phyloP scores from a whole-genome alignment of 2,888 invertebrate genomes.

The Microplitis manilae region DNA sequence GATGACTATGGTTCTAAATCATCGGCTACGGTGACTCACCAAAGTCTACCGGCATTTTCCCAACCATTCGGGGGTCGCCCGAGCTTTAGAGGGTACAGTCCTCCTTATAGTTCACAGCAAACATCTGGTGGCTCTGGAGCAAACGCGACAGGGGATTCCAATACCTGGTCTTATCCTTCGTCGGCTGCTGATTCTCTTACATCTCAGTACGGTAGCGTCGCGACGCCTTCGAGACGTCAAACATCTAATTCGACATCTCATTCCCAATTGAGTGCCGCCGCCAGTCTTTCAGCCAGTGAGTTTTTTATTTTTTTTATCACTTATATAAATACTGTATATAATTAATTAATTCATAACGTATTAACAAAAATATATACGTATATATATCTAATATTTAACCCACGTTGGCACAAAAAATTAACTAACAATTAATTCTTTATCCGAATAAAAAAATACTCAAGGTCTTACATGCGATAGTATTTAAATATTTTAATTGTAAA shows the following conservation, averaged over 20 bases:
- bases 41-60: constrained; percentile 75
- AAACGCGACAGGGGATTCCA: constrained; percentile 46
- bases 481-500: background rate
- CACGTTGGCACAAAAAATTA: background rate
- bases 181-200: constrained; percentile 52
- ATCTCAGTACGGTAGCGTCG: constrained; percentile 52
- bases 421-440: too few species aligned
- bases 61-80: constrained; percentile 73
- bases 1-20: constrained; percentile 67
- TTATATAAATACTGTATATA: too few species aligned
- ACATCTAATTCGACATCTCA: constrained; percentile 47
- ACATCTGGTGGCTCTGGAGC: constrained; percentile 42
- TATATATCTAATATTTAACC: too few species aligned
- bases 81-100: constrained; percentile 61
- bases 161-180: constrained; percentile 57
- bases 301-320: constrained; percentile 55
- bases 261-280: constrained; percentile 75
- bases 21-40: constrained; percentile 66
- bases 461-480: background rate
- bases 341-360: too few species aligned
- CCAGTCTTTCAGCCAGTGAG: constrained; percentile 83
- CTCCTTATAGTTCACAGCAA: constrained; percentile 61
- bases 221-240: constrained; percentile 49
- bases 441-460: background rate
- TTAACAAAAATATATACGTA: too few species aligned